Evolutionary conservation across 2,888 invertebrate species (phyloP).

Genomic region (Vanessa cardui): DNA sequence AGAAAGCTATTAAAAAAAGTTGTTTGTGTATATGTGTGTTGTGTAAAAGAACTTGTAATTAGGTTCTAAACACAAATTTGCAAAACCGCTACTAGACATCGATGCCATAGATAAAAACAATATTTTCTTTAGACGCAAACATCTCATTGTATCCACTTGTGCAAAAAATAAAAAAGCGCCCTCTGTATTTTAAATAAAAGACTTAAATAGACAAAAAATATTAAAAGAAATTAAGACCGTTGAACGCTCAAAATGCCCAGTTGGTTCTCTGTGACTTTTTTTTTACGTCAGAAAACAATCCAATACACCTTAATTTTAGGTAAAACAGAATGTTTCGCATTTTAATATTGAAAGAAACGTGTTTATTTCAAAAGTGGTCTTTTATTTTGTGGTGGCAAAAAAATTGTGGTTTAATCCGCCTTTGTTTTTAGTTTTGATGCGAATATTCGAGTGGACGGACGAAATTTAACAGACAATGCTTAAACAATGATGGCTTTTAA

Average conservation of each 20-base stretch:
- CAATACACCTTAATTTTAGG: slow-evolving; percentile 29
- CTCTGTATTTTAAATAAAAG: too few species aligned
- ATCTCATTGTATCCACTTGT: too few species aligned
- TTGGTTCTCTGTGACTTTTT: slow-evolving; percentile 24
- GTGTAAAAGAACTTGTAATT: too few species aligned
- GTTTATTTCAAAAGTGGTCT: slow-evolving; percentile 36
- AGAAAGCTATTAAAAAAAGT: too few species aligned
- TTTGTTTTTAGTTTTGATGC: slow-evolving; percentile 41
- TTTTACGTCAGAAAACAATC: slow-evolving; percentile 27
- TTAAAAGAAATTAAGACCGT: slow-evolving; percentile 3
- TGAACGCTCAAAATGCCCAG: slow-evolving; percentile 16
- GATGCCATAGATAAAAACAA: too few species aligned
- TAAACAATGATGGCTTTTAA: slow-evolving; percentile 26
- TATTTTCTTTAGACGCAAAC: too few species aligned
- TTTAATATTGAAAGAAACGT: slow-evolving; percentile 37
- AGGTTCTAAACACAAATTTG: too few species aligned
- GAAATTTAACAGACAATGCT: slow-evolving; percentile 36
- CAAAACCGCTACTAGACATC: too few species aligned
- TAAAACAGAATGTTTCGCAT: slow-evolving; percentile 32
- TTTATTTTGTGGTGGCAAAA: slow-evolving; percentile 38
- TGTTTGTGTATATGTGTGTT: too few species aligned
- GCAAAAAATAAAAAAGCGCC: background rate
- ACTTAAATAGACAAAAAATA: slow-evolving; percentile 1
- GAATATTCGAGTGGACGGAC: slow-evolving; percentile 36
- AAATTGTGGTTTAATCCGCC: slow-evolving; percentile 29